Evolutionary conservation across 2,113 vertebrate genomes (phyloP).

Genomic region (Colinus virginianus): DNA sequence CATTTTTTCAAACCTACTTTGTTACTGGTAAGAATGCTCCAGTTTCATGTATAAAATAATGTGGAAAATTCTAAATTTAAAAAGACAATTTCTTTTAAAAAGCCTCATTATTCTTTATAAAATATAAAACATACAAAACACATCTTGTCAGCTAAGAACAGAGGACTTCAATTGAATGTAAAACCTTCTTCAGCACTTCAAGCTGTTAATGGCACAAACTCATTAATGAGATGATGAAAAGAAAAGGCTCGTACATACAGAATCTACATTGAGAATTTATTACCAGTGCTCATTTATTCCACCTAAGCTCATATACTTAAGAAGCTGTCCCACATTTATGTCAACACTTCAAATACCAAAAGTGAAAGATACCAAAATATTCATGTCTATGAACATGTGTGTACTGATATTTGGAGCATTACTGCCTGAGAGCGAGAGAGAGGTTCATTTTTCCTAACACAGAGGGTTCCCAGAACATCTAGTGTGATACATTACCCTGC

Average conservation of each 20-base stretch:
- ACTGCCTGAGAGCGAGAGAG: neutral
- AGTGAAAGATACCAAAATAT: neutral
- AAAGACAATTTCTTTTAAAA: conserved; percentile 63
- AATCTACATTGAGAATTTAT: conserved; percentile 7
- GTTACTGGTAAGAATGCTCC: neutral
- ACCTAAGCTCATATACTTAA: neutral
- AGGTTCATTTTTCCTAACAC: neutral
- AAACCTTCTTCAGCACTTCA: conserved; percentile 69
- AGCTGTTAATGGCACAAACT: conserved; percentile 41
- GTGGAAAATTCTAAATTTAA: conserved; percentile 58
- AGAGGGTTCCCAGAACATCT: neutral
- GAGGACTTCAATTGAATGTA: conserved; percentile 69
- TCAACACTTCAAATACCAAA: neutral
- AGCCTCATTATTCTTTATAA: conserved; percentile 30
- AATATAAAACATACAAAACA: conserved; percentile 56
- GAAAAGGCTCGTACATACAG: neutral
- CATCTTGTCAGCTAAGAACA: conserved; percentile 68
- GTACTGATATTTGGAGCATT: accelerated
- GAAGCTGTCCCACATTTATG: neutral
- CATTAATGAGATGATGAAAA: conserved; percentile 52
- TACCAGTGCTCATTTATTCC: neutral
- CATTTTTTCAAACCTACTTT: neutral
- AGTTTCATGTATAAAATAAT: conserved; percentile 43
- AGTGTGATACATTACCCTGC: neutral
- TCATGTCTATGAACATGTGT: neutral